Base-by-base conservation (phyloP, 2,797 vertebrate species). In the Parambassis ranga region DNA sequence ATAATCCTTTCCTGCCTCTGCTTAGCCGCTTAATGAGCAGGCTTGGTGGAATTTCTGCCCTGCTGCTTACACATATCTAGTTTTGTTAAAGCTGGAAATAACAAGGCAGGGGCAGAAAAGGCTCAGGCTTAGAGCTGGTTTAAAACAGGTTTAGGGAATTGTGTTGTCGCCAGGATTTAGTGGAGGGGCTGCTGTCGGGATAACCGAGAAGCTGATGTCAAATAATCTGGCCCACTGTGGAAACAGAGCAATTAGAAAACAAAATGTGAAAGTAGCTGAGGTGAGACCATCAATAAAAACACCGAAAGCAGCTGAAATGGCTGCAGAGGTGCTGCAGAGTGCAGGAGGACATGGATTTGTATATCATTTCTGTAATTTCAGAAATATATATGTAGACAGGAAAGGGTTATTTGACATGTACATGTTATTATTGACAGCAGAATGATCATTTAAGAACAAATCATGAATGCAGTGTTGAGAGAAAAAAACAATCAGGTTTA, bases 1-100 rank as follows among this genome's bases (percentile, higher is more conserved):
- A 84, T 80, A 78, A 82, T 81, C 75, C 71, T 82, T 51, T 81
- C 32, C 75, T 71, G 77, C 69, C 61, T 49, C 42, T 9, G 20
- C 65, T 76, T 71, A 70, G 58, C 69, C 69, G 57, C 58, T 38
- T 77, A 87, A 85, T 82, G 73, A 84, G 70, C 41, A 38, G 48
- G 43, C 53, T 70, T 65, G 52, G 51, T 63, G 56, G 70, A 77
- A 65, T 70, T 74, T 83, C 66, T 55, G 67, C 51, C 64, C 53
- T 22, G 37, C 66, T 74, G 58, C 64, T 83, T 55, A 42, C 57
- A 64, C 26, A 7, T 56, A 75, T 77, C 52, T 61, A 14, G 60
- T 75, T 83, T 71, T 41, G 7, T 60, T 57, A 75, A 55, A 46
- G 51, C 7, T 28, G 33, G 15, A 60, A 71, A 73, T 57, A 82